Base-by-base conservation (phyloP, 2,113 vertebrate genomes). In the Apteryx owenii region DNA sequence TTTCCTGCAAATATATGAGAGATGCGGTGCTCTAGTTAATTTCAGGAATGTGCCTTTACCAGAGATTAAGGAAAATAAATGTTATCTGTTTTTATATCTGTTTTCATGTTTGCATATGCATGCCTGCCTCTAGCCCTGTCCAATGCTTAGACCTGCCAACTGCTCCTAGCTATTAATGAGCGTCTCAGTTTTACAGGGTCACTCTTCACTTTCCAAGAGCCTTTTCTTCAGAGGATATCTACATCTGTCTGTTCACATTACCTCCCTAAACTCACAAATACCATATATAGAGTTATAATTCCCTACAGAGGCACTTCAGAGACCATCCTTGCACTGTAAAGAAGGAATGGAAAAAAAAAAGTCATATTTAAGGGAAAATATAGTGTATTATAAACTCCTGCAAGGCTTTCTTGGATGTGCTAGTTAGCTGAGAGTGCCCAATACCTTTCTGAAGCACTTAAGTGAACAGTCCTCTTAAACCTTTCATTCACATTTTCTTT, bases 31-130 rank as follows among this genome's bases (percentile, higher is more conserved):
- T 95, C 91, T 81, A 62, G 46, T 93, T 96, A 48, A 70, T 95
- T 82, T 81, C 81, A 96, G 95, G 96, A 98, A 97, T 96, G 95
- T 38, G 29, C 31, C 72, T 64, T 62, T 95, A 81, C 33, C 66
- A 66, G 76, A 50, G 77, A 92, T 82, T 91, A 96, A 95, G 50
- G 38, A 95, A 98, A 95, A 84, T 36, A 91, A 90, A 77, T 48
- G 26, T 80, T 96, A 91, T 85, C 95, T 94, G 46, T n/a, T 61
- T 96, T 95, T 29, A 3, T 91, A 82, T 96, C 95, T 92, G 85
- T 89, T 88, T 96, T 70, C 61, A 29, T 87, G 89, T 96, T 97
- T 97, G 93, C 50, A 60, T 89, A 95, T 46, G 48, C 95, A 96
- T 96, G 93, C 88, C 88, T 87, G 36, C 56, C 20, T 88, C 73